Evolutionary conservation across 1,140 invertebrate genomes (phyloP).

Genomic region (Heliconius himera): DNA sequence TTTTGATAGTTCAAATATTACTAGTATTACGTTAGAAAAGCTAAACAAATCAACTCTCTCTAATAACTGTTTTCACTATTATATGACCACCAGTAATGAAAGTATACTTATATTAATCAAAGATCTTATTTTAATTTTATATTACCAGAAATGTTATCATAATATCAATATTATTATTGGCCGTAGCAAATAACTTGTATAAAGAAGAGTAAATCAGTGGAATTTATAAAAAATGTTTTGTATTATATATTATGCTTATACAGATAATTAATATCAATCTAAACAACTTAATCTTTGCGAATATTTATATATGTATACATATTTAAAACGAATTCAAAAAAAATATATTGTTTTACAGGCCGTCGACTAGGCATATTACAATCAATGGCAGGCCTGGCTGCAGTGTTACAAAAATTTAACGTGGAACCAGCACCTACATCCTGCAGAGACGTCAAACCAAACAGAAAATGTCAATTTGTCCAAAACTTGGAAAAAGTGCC

Average conservation of each 20-base stretch:
- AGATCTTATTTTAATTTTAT: too few species aligned
- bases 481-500: neutral
- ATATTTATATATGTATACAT: too few species aligned
- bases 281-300: too few species aligned
- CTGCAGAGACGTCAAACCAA: neutral
- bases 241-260: too few species aligned
- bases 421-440: slow-evolving; percentile 4
- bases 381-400: slow-evolving; percentile 59
- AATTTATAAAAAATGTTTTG: too few species aligned
- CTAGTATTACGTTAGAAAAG: neutral
- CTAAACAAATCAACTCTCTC: neutral
- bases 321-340: neutral
- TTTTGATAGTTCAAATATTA: neutral
- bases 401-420: slow-evolving; percentile 57
- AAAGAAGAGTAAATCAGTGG: too few species aligned
- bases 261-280: too few species aligned
- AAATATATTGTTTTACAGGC: slow-evolving; percentile 41
- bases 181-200: too few species aligned
- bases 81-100: neutral
- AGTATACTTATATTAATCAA: too few species aligned
- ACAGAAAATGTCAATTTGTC: neutral
- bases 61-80: neutral
- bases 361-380: slow-evolving; percentile 59
- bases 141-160: too few species aligned
- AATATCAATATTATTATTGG: too few species aligned